Evolutionary conservation across 2,888 invertebrate species (phyloP).

Genomic region (Amphimallon solstitiale): DNA sequence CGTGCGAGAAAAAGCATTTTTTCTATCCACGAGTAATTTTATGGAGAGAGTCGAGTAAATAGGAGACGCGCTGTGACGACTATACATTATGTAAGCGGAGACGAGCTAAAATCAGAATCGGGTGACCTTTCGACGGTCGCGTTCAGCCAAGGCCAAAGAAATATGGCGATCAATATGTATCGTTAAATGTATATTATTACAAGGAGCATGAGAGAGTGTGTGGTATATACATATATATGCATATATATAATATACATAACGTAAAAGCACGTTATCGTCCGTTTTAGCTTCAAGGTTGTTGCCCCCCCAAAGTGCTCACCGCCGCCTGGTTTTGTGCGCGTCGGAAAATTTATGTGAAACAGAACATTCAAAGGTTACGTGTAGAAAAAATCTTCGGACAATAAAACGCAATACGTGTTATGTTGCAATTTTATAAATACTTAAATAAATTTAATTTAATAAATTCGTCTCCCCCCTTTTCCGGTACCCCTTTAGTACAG

Average conservation of each 20-base stretch:
- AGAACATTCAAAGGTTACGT: background rate
- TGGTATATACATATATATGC: no score
- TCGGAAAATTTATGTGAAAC: slow-evolving; percentile 25
- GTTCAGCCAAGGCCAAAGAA: slow-evolving; percentile 39
- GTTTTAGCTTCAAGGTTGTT: slow-evolving; percentile 38
- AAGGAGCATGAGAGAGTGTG: slow-evolving; percentile 7
- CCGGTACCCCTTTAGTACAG: no score
- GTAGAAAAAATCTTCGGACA: no score
- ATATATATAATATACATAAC: slow-evolving; percentile 10
- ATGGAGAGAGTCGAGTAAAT: slow-evolving; percentile 5
- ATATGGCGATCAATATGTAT: slow-evolving; percentile 42
- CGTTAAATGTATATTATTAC: slow-evolving; percentile 30
- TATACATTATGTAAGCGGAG: slow-evolving; percentile 32
- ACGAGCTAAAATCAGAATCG: slow-evolving; percentile 43
- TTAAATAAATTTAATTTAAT: no score
- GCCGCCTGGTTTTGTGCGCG: slow-evolving; percentile 34
- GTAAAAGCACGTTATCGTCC: slow-evolving; percentile 34
- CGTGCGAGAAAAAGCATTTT: background rate
- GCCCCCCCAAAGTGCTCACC: slow-evolving; percentile 22
- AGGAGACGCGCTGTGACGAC: slow-evolving; percentile 23
- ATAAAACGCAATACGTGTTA: no score
- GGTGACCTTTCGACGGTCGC: slow-evolving; percentile 46
- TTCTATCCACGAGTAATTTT: slow-evolving; percentile 6
- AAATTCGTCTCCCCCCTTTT: no score
- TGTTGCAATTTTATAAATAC: no score